These are phyloP conservation scores for Rotaria magnacalcarata DNA, from an alignment of 2,888 invertebrate species.

Conservation along the genomic window DNA sequence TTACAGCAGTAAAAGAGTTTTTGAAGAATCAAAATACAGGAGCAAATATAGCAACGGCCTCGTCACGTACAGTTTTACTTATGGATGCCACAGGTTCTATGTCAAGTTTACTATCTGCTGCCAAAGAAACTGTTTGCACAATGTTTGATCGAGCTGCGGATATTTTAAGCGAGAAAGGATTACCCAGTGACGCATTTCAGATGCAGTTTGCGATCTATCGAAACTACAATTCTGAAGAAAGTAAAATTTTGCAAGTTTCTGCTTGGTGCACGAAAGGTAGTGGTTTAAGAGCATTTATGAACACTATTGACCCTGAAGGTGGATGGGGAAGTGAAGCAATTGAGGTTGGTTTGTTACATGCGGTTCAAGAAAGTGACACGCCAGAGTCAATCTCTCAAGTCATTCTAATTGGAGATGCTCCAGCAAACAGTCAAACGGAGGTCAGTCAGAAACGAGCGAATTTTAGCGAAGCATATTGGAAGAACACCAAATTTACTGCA, in stretches of 20 bases:
- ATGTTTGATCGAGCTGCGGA: not conserved
- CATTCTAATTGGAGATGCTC: not conserved
- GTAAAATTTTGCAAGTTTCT: no score
- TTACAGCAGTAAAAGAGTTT: no score
- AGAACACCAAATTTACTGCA: no score
- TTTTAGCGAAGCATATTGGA: not conserved
- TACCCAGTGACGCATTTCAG: no score
- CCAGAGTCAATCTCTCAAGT: not conserved
- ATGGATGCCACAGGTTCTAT: not conserved
- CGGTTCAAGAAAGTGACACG: not conserved
- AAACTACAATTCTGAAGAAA: no score
- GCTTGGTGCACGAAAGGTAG: no score
- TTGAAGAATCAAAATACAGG: no score
- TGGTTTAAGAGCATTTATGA: no score
- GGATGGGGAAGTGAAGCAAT: not conserved
- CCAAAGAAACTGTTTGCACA: not conserved
- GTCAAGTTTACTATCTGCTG: not conserved
- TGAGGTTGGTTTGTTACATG: not conserved
- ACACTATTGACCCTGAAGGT: not conserved
- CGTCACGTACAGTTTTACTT: not conserved
- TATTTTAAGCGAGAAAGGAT: no score
- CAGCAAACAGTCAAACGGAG: not conserved
- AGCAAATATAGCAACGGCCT: not conserved
- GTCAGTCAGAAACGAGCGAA: not conserved
- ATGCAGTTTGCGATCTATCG: no score